These are phyloP conservation scores for Troides oblongomaculatus DNA, from an alignment of 2,888 invertebrate genomes.

Conservation along the genomic window DNA sequence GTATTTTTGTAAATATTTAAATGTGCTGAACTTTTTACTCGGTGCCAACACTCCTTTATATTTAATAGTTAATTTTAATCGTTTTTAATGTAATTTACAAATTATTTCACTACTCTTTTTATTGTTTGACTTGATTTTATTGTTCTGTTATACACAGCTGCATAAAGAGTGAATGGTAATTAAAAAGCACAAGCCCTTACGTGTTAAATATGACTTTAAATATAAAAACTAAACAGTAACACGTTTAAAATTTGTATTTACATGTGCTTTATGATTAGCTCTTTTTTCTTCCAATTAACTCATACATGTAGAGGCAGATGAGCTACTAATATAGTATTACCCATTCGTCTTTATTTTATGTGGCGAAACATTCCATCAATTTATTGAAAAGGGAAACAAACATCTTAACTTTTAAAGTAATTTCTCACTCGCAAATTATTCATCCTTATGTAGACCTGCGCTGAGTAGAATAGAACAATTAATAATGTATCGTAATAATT, in stretches of 20 bases:
- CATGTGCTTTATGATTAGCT: slow-evolving; percentile 39
- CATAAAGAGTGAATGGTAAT: slow-evolving; percentile 12
- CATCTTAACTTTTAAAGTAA: background rate
- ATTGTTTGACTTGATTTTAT: slow-evolving; percentile 27
- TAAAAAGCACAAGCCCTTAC: slow-evolving; percentile 15
- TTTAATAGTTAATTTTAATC: slow-evolving; percentile 51
- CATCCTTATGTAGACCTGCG: slow-evolving; percentile 13
- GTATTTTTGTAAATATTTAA: slow-evolving; percentile 47
- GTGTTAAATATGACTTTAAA: no score
- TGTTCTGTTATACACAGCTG: slow-evolving; percentile 30
- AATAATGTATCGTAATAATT: slow-evolving; percentile 19
- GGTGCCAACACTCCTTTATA: slow-evolving; percentile 53
- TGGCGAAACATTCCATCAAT: slow-evolving; percentile 21
- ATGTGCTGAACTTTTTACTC: slow-evolving; percentile 73
- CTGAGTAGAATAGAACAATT: slow-evolving; percentile 30
- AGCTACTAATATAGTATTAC: slow-evolving; percentile 20
- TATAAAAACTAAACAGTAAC: slow-evolving; percentile 10
- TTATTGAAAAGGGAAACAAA: slow-evolving; percentile 4
- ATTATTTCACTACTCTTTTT: slow-evolving; percentile 33
- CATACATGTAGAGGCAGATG: slow-evolving; percentile 11
- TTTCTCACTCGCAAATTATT: slow-evolving; percentile 8
- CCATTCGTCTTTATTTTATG: slow-evolving; percentile 15
- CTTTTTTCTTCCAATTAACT: slow-evolving; percentile 24
- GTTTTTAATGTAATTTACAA: slow-evolving; percentile 44
- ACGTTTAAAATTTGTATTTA: slow-evolving; percentile 32